Percentiles rank a stretch among this genome's conserved stretches.
Conservation (phyloP, 2,113 vertebrate species). For the Neotoma lepida region DNA sequence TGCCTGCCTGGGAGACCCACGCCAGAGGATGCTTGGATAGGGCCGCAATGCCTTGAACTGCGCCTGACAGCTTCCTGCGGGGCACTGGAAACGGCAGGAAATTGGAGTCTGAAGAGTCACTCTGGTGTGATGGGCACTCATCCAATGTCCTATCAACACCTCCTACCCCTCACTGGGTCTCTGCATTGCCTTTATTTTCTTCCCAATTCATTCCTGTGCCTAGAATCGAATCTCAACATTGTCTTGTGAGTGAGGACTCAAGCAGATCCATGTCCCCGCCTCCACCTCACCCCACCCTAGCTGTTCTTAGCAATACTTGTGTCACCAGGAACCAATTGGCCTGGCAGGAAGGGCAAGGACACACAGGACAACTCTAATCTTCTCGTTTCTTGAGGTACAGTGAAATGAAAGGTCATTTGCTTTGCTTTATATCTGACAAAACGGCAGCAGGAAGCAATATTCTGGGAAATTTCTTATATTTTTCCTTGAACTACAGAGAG, state of each 20-base stretch:
- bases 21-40: background rate
- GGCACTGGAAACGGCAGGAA: background rate
- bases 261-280: background rate
- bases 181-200: background rate
- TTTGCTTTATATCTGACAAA: background rate
- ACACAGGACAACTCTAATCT: fast-evolving
- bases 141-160: fast-evolving
- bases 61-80: background rate
- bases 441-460: background rate
- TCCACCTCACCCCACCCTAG: background rate
- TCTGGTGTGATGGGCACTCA: background rate
- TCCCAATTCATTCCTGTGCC: fast-evolving
- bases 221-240: too few relatives aligned
- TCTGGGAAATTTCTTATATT: background rate
- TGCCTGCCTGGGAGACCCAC: background rate
- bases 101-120: fast-evolving
- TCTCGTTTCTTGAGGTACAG: background rate
- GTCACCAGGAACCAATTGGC: background rate
- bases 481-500: background rate
- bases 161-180: background rate
- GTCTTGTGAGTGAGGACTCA: background rate
- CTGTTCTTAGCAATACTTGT: background rate
- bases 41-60: background rate
- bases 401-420: background rate
- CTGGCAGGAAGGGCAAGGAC: background rate